These are phyloP conservation scores for Corythaixoides concolor DNA, from an alignment of 2,113 vertebrate genomes.

Conservation along the genomic window DNA sequence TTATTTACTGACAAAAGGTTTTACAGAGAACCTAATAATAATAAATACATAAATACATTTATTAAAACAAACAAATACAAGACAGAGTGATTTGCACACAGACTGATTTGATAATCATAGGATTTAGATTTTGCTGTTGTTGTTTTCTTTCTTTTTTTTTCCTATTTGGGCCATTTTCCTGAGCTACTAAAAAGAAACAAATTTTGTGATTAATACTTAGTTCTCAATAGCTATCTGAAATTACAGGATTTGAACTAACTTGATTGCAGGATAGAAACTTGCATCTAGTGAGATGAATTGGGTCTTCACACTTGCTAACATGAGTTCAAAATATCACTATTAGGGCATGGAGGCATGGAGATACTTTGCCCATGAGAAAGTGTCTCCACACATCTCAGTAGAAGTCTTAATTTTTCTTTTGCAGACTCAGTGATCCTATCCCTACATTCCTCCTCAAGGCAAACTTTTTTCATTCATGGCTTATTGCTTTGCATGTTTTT, in stretches of 20 bases:
- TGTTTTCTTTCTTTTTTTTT: too few relatives aligned
- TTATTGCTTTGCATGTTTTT: background rate
- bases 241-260: background rate
- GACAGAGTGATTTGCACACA: fast-evolving
- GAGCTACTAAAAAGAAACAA: background rate
- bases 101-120: fast-evolving
- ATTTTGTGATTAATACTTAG: background rate
- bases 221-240: background rate
- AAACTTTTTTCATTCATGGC: background rate
- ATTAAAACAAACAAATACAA: background rate
- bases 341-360: background rate
- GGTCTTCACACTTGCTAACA: background rate
- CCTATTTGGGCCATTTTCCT: background rate
- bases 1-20: background rate
- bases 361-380: background rate
- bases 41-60: background rate
- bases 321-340: background rate
- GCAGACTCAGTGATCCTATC: background rate
- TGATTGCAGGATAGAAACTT: background rate
- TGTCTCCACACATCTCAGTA: background rate
- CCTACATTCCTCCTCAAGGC: background rate
- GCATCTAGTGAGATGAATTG: background rate
- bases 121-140: background rate
- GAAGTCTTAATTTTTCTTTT: background rate
- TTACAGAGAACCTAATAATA: background rate